Conservation (phyloP, 2,888 invertebrate species). For the Macrosoma leucophasiata region DNA sequence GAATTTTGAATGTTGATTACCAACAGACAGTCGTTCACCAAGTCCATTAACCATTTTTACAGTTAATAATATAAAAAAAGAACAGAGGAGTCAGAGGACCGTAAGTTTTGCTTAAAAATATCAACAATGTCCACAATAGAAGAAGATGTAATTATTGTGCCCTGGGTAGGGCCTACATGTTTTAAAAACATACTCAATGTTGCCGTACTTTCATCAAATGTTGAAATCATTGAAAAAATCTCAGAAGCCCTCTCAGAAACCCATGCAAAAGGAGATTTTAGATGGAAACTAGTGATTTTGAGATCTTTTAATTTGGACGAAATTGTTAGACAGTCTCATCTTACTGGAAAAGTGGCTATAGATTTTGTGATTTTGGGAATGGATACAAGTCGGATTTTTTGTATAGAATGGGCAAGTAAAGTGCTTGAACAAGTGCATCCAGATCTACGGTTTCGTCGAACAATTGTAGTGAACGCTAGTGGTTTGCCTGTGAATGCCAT, state of each 20-base stretch:
- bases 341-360: conserved; percentile 54
- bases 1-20: no score
- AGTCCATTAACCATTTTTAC: no score
- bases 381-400: conserved; percentile 55
- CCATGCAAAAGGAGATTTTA: conserved; percentile 45
- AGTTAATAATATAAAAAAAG: no score
- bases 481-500: conserved; percentile 53
- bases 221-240: conserved; percentile 52
- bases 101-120: no score
- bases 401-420: conserved; percentile 57
- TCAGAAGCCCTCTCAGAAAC: conserved; percentile 49
- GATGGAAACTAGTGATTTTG: conserved; percentile 55
- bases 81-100: no score
- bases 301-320: conserved; percentile 50
- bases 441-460: conserved; percentile 53
- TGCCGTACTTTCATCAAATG: conserved; percentile 53
- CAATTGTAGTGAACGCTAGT: conserved; percentile 58
- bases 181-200: conserved; percentile 52
- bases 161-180: conserved; percentile 59
- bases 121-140: conserved; percentile 44
- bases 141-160: conserved; percentile 44
- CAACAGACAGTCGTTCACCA: no score
- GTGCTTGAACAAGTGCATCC: conserved; percentile 55
- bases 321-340: conserved; percentile 42
- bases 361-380: conserved; percentile 60